Conservation (phyloP, 1,140 invertebrate genomes). For the Mizuhopecten yessoensis region DNA sequence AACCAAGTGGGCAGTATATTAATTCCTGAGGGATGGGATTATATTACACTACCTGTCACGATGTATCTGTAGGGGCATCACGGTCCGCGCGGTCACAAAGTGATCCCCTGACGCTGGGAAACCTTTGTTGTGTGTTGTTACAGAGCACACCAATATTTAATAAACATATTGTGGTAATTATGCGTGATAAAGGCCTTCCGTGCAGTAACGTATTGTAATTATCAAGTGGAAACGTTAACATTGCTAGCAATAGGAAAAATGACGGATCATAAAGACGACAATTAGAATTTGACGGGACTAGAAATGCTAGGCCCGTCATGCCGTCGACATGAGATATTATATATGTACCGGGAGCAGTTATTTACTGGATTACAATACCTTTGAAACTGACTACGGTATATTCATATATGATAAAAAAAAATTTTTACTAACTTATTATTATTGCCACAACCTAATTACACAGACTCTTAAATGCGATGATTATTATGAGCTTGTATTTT, state of each 20-base stretch:
- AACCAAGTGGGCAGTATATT: slow-evolving; percentile 32
- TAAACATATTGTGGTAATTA: slow-evolving; percentile 28
- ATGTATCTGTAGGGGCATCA: slow-evolving; percentile 29
- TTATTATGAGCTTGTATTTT: too few relatives aligned
- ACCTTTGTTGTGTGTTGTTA: neutral
- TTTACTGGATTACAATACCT: too few relatives aligned
- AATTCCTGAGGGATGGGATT: neutral
- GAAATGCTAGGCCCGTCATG: neutral
- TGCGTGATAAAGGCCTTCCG: slow-evolving; percentile 14
- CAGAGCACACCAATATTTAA: slow-evolving; percentile 34
- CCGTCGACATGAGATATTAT: neutral
- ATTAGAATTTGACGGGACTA: neutral
- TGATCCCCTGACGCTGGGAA: neutral
- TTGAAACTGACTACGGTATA: too few relatives aligned
- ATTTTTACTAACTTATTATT: too few relatives aligned
- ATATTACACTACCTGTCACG: neutral
- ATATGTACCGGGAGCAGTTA: too few relatives aligned
- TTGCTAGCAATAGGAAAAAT: neutral
- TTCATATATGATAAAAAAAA: too few relatives aligned
- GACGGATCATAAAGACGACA: neutral
- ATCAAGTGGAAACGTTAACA: slow-evolving; percentile 15
- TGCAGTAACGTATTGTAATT: neutral
- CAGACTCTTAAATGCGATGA: too few relatives aligned
- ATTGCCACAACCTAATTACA: too few relatives aligned
- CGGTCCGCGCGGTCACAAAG: neutral